Conservation (phyloP, 2,113 vertebrate species). For the Beaufortia kweichowensis region DNA sequence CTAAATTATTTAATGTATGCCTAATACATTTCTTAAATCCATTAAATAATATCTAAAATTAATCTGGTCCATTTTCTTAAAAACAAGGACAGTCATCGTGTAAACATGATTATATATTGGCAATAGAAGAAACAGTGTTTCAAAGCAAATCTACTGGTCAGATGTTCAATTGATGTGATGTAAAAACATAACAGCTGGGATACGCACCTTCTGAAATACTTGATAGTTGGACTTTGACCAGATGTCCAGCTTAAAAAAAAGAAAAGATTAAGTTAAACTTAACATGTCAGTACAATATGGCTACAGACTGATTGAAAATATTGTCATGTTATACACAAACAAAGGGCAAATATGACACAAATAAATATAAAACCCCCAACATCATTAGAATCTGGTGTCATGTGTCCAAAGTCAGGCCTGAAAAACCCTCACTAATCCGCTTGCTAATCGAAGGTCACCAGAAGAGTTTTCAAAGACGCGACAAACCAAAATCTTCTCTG, state of each 20-base stretch:
- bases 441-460: constrained; percentile 88
- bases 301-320: neutral
- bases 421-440: constrained; percentile 59
- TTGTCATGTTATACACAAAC: neutral
- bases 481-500: constrained; percentile 95
- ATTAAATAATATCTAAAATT: too few relatives aligned
- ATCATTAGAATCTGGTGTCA: neutral
- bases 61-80: too few relatives aligned
- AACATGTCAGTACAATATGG: neutral
- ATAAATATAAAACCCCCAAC: neutral
- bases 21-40: too few relatives aligned
- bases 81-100: too few relatives aligned
- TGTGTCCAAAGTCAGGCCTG: constrained; percentile 38
- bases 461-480: constrained; percentile 93
- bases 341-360: too few relatives aligned
- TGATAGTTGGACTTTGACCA: constrained; percentile 81
- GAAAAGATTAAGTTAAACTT: constrained; percentile 8
- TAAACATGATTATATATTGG: too few relatives aligned
- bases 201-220: constrained; percentile 79
- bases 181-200: neutral
- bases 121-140: too few relatives aligned
- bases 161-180: neutral
- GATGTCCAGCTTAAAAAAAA: constrained; percentile 73
- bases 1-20: too few relatives aligned
- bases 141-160: too few relatives aligned